Evolutionary conservation across 2,888 invertebrate species (phyloP), one percentile per base, ranked within the genome.

Genomic region (Coecobrya sp.): DNA sequence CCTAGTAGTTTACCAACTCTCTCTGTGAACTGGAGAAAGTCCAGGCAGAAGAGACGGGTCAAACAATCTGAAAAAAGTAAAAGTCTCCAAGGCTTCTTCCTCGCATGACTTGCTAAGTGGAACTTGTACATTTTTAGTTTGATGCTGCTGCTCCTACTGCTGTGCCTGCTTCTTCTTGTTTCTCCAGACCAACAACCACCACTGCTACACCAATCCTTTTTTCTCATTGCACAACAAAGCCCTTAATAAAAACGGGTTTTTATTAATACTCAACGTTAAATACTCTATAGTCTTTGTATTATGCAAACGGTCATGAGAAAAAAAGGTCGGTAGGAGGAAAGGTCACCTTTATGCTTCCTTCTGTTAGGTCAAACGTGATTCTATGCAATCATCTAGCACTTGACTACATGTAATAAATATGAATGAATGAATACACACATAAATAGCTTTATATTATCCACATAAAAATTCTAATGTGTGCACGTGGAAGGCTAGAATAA

Each of bases 51-150:
- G 82, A 86, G 68, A 62, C 68, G 90, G 76, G 68, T 86, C 79
- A 86, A 86, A 91, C 81, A 91, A 86, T 86, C 81, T 70, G 86
- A 86, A 91, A n/a, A 82, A 90, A 86, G 91, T 91, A 81, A 59
- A 91, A 91, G 86, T 87, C 86, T 91, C 87, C 82, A 82, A 91
- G 91, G 91, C 91, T 91, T 91, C 86, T 82, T 87, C 86, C 81
- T 91, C 91, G 87, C 86, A 91, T 91, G 91, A 91, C 91, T 91
- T 91, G 86, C 86, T 86, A 91, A 91, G 91, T 91, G 85, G 91
- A 86, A 86, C 91, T 91, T 91, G 91, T 81, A 81, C 86, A 55
- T 91, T 91, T 90, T 91, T 86, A 76, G 68, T 81, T 85, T 68
- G 73, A 65, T 65, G 22, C 11, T 68, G 19, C 19, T 42, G 4